Percentiles rank a stretch among this genome's conserved stretches.
Evolutionary conservation across 2,113 vertebrate genomes (phyloP).

Genomic region (Hemiprocne comata): DNA sequence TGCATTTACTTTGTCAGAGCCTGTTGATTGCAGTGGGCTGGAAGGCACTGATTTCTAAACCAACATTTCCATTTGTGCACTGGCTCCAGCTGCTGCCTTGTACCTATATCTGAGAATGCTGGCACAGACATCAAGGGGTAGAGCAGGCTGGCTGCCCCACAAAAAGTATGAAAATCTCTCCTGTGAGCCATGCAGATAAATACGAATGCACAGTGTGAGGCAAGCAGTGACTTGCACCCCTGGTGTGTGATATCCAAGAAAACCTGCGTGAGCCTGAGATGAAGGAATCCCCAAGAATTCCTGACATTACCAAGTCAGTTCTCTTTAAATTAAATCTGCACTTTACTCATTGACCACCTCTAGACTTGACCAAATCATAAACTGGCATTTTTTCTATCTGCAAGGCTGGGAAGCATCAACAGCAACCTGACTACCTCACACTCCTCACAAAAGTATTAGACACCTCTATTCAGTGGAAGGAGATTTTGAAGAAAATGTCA

Average conservation of each 20-base stretch:
- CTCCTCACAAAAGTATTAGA: background rate
- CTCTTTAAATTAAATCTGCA: background rate
- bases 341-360: background rate
- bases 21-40: background rate
- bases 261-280: background rate
- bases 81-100: background rate
- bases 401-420: background rate
- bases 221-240: background rate
- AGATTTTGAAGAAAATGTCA: background rate
- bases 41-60: background rate
- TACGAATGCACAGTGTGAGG: accelerated
- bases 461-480: background rate
- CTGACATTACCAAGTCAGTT: background rate
- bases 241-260: background rate
- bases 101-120: background rate
- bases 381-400: background rate
- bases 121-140: background rate
- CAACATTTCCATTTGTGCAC: background rate
- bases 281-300: background rate
- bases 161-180: background rate
- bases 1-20: background rate
- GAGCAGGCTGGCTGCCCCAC: background rate
- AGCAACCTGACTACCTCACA: background rate
- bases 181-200: background rate
- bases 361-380: background rate